These are phyloP conservation scores for Spheniscus mendiculus DNA, from an alignment of 2,113 vertebrate genomes.

Conservation along the genomic window DNA sequence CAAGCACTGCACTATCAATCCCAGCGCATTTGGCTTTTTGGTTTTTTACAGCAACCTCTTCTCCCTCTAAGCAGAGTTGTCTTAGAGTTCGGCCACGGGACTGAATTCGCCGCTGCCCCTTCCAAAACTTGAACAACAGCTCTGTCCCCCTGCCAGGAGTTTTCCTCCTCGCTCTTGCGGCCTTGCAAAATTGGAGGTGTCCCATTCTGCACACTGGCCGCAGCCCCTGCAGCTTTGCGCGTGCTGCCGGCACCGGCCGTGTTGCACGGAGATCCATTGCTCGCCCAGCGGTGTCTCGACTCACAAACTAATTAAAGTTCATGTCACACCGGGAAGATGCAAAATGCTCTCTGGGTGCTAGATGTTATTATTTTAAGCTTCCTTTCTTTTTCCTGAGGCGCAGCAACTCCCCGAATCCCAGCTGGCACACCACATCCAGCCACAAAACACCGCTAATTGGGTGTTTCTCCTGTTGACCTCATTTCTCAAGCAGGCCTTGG, in stretches of 20 bases:
- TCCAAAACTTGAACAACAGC: background rate
- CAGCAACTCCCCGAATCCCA: slow-evolving; percentile 45
- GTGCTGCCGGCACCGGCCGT: background rate
- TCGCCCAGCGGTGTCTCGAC: background rate
- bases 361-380: slow-evolving; percentile 60
- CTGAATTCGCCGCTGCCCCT: background rate
- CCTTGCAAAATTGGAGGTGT: background rate
- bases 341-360: slow-evolving; percentile 16
- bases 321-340: slow-evolving; percentile 30
- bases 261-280: background rate
- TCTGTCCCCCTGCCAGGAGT: background rate
- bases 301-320: slow-evolving; percentile 55
- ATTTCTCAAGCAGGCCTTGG: slow-evolving; percentile 35
- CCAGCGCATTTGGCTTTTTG: background rate
- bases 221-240: background rate
- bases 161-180: background rate
- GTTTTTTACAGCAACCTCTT: background rate
- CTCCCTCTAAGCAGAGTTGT: background rate
- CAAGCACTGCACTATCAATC: background rate
- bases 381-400: slow-evolving; percentile 36
- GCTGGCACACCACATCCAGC: slow-evolving; percentile 56
- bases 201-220: background rate
- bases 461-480: slow-evolving; percentile 62
- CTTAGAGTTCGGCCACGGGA: background rate
- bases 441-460: slow-evolving; percentile 56